phyloP scores from a whole-genome alignment of 2,113 vertebrate species.

The Piaya cayana region DNA sequence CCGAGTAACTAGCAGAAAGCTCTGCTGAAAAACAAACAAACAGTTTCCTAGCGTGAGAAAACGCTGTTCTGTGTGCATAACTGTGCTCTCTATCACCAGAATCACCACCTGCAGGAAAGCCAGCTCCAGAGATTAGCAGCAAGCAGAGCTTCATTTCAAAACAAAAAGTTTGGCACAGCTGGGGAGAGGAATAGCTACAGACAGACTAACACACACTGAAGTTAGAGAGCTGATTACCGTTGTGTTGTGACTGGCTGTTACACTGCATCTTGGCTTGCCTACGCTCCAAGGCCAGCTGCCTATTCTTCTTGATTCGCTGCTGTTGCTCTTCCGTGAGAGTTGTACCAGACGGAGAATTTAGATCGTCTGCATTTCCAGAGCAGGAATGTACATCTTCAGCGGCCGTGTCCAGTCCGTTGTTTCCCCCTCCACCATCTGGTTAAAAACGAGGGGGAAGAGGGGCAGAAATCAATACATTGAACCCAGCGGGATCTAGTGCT shows the following conservation, averaged over 20 bases:
- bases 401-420: background rate
- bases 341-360: background rate
- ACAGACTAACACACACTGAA: rapidly evolving
- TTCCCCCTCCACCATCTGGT: constrained; percentile 48
- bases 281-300: constrained; percentile 85
- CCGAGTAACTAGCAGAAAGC: background rate
- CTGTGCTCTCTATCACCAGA: background rate
- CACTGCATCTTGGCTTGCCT: constrained; percentile 79
- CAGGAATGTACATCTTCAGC: constrained; percentile 46
- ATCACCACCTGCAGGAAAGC: background rate
- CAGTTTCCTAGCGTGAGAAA: background rate
- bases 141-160: background rate
- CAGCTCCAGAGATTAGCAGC: background rate
- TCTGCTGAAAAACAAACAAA: background rate
- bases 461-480: background rate
- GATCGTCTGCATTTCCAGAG: constrained; percentile 1
- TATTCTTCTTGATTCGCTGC: constrained; percentile 84
- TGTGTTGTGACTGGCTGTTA: constrained; percentile 61
- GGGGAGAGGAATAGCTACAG: background rate
- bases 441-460: background rate
- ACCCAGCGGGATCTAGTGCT: background rate
- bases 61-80: background rate
- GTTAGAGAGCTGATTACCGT: constrained; percentile 33
- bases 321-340: constrained; percentile 86
- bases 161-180: background rate